Percentiles rank a stretch among this genome's conserved stretches.
These are phyloP conservation scores for Tipula confusa DNA, from an alignment of 2,888 invertebrate species.

Conservation along the genomic window DNA sequence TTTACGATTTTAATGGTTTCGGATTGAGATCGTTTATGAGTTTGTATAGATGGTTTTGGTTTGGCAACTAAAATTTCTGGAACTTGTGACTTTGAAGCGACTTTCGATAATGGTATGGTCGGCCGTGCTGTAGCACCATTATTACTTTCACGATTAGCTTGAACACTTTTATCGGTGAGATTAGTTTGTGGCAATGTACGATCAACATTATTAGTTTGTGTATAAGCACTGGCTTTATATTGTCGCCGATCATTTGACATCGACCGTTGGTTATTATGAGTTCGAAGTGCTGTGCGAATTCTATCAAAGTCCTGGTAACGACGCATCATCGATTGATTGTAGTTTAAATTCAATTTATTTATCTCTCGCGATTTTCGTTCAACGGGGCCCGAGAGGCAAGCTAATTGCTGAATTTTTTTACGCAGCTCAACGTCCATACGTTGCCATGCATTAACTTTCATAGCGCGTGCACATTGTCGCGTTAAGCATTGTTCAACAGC, in stretches of 20 bases:
- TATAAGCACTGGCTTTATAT: constrained; percentile 44
- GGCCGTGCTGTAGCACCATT: constrained; percentile 38
- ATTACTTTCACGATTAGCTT: constrained; percentile 43
- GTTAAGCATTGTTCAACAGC: constrained; percentile 68
- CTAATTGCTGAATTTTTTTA: constrained; percentile 61
- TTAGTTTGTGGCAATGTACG: constrained; percentile 33
- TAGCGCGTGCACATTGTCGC: constrained; percentile 62
- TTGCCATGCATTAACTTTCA: constrained; percentile 61
- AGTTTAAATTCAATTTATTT: constrained; percentile 35
- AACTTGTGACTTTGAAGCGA: background rate
- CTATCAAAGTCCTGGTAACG: constrained; percentile 50
- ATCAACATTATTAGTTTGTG: constrained; percentile 41
- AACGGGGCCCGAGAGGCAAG: constrained; percentile 52
- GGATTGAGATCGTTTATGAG: constrained; percentile 31
- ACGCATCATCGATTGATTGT: constrained; percentile 36
- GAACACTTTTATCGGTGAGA: constrained; percentile 44
- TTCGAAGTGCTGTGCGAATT: constrained; percentile 49
- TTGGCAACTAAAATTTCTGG: background rate
- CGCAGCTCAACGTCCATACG: constrained; percentile 60
- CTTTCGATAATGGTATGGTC: background rate
- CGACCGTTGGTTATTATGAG: constrained; percentile 46
- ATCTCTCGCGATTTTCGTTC: constrained; percentile 40
- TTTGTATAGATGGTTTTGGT: constrained; percentile 26
- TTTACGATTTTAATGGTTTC: constrained; percentile 29
- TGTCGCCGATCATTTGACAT: constrained; percentile 46